phyloP scores from a whole-genome alignment of 2,113 vertebrate species.

The Leiothrix lutea region DNA sequence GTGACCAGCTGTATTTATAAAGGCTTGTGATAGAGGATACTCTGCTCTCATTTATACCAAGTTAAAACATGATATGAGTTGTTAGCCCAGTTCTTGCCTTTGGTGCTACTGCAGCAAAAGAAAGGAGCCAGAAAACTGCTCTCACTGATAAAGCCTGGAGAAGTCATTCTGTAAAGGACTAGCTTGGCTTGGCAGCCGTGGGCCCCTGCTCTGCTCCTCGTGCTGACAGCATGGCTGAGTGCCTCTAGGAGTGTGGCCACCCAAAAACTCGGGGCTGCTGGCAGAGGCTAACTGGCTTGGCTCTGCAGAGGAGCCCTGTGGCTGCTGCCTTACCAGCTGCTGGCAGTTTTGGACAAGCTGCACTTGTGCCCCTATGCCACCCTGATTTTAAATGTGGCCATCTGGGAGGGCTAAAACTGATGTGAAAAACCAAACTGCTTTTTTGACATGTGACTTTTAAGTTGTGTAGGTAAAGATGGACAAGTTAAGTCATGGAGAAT shows the following conservation, averaged over 20 bases:
- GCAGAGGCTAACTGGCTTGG: neutral
- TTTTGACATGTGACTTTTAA: neutral
- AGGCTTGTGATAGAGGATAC: neutral
- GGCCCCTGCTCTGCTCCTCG: neutral
- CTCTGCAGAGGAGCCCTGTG: neutral
- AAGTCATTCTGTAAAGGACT: neutral
- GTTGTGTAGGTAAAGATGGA: neutral
- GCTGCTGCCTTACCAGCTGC: neutral
- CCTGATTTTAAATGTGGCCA: neutral
- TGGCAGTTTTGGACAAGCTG: neutral
- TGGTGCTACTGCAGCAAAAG: neutral
- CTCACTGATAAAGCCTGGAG: accelerated
- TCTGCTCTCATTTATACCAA: neutral
- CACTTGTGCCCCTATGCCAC: neutral
- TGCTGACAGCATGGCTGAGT: neutral
- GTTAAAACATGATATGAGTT: neutral
- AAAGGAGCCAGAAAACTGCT: neutral
- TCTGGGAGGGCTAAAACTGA: neutral
- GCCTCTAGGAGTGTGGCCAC: neutral
- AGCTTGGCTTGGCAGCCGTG: neutral
- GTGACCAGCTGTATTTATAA: neutral
- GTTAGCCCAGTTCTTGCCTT: neutral
- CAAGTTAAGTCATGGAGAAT: neutral
- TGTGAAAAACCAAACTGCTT: neutral
- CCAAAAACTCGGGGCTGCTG: neutral